Conservation (phyloP, 2,888 invertebrate species). For the Drosophila meridiana region DNA sequence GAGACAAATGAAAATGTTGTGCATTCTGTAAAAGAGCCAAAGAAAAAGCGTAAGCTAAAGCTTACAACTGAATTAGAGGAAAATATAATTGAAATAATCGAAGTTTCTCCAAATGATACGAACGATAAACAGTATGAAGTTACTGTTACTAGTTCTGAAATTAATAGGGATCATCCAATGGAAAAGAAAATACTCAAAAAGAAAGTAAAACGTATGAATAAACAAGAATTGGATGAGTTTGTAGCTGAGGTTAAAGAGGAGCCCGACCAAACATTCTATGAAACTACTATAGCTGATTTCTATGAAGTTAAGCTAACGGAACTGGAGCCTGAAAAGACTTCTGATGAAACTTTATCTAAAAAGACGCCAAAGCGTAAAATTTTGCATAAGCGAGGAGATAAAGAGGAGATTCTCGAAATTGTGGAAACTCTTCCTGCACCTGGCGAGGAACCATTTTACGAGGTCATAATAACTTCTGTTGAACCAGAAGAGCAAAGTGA, state of each 20-base stretch:
- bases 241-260: conserved; percentile 76
- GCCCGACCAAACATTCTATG: conserved; percentile 61
- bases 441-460: conserved; percentile 84
- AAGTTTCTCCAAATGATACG: conserved; percentile 70
- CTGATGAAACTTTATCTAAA: conserved; percentile 69
- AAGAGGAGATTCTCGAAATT: conserved; percentile 85
- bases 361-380: conserved; percentile 82
- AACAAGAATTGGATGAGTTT: conserved; percentile 76
- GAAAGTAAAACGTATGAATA: conserved; percentile 78
- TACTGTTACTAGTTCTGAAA: conserved; percentile 61
- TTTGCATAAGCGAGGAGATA: conserved; percentile 83
- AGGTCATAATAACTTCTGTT: conserved; percentile 84
- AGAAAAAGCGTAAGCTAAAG: conserved; percentile 82
- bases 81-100: conserved; percentile 84
- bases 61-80: conserved; percentile 84
- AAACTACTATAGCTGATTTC: conserved; percentile 61
- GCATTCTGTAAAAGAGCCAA: conserved; percentile 64
- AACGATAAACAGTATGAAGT: conserved; percentile 70
- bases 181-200: conserved; percentile 66
- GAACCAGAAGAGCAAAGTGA: conserved; percentile 70
- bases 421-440: conserved; percentile 76
- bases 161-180: conserved; percentile 42
- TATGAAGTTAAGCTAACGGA: conserved; percentile 78
- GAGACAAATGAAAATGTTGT: conserved; percentile 66
- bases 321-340: conserved; percentile 77